Percentiles rank a stretch among this genome's conserved stretches.
phyloP scores from a whole-genome alignment of 2,797 vertebrate species.

The Perodicticus potto region DNA sequence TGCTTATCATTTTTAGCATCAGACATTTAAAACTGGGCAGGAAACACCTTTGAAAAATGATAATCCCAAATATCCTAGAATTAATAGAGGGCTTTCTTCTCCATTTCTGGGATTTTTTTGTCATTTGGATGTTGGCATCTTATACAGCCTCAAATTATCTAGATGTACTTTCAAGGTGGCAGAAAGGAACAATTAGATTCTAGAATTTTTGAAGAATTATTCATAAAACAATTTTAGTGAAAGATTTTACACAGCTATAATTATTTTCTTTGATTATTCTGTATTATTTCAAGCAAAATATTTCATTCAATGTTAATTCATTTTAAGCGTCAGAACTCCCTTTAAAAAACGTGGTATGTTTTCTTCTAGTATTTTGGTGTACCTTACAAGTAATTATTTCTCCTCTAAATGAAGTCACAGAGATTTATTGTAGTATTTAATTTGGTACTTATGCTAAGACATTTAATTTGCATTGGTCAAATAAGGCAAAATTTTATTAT shows the following conservation, averaged over 20 bases:
- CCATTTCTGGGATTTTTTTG: not conserved
- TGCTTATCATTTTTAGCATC: conserved; percentile 64
- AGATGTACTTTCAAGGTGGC: not conserved
- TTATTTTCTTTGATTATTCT: conserved; percentile 4
- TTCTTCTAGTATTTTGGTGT: conserved; percentile 38
- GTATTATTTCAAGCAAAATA: conserved; percentile 23
- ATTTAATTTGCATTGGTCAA: not conserved
- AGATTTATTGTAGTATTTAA: conserved; percentile 10
- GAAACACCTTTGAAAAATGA: conserved; percentile 71
- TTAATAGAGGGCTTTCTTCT: conserved; percentile 46
- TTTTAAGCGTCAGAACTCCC: not conserved
- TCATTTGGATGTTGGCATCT: not conserved
- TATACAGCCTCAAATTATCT: not conserved
- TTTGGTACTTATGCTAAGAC: not conserved
- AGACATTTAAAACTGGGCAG: conserved; percentile 68
- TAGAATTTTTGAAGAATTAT: conserved; percentile 48
- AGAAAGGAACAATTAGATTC: not conserved
- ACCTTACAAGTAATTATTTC: conserved; percentile 30
- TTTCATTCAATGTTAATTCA: not conserved
- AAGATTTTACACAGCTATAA: not conserved
- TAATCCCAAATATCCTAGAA: conserved; percentile 29
- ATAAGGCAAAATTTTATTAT: conserved; percentile 41
- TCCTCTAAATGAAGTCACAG: conserved; percentile 1
- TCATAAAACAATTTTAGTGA: conserved; percentile 39
- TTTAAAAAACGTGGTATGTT: conserved; percentile 27